Evolutionary conservation across 2,888 invertebrate genomes (phyloP).

Genomic region (Notodonta ziczac): DNA sequence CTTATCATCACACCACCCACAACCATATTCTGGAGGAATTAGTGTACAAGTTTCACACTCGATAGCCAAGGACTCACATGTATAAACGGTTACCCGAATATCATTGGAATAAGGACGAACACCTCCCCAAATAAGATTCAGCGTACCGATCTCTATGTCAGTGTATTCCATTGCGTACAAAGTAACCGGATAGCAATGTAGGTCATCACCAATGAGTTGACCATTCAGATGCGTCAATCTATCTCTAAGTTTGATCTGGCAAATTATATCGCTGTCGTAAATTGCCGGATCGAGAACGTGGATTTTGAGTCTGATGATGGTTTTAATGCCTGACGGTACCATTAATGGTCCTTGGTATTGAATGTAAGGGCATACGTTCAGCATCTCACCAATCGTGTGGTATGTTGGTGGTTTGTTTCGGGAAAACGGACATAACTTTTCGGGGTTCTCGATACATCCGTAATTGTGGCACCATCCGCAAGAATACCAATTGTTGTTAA

Average conservation of each 20-base stretch:
- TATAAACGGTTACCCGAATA: slow-evolving; percentile 43
- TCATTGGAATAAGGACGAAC: slow-evolving; percentile 47
- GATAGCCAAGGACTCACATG: slow-evolving; percentile 33
- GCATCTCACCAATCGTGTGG: slow-evolving; percentile 10
- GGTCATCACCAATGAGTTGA: slow-evolving; percentile 39
- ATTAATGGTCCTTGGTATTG: slow-evolving; percentile 44
- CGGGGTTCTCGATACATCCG: slow-evolving; percentile 47
- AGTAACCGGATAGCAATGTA: slow-evolving; percentile 47
- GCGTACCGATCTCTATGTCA: slow-evolving; percentile 32
- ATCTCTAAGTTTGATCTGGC: slow-evolving; percentile 42
- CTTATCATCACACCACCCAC: slow-evolving; percentile 30
- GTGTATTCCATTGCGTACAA: slow-evolving; percentile 23
- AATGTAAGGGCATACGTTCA: slow-evolving; percentile 45
- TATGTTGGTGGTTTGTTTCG: slow-evolving; percentile 18
- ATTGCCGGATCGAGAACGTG: slow-evolving; percentile 46
- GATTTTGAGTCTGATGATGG: slow-evolving; percentile 47
- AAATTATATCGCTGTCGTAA: slow-evolving; percentile 48
- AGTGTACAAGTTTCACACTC: slow-evolving; percentile 25
- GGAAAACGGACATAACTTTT: slow-evolving; percentile 37
- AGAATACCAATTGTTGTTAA: slow-evolving; percentile 36
- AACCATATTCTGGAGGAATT: slow-evolving; percentile 20
- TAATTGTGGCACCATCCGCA: slow-evolving; percentile 60
- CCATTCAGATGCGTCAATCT: slow-evolving; percentile 44
- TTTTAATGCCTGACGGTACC: slow-evolving; percentile 39
- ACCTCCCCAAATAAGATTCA: slow-evolving; percentile 38